Evolutionary conservation across 2,797 vertebrate species (phyloP).

Genomic region (Hydrocynus forskahlii): DNA sequence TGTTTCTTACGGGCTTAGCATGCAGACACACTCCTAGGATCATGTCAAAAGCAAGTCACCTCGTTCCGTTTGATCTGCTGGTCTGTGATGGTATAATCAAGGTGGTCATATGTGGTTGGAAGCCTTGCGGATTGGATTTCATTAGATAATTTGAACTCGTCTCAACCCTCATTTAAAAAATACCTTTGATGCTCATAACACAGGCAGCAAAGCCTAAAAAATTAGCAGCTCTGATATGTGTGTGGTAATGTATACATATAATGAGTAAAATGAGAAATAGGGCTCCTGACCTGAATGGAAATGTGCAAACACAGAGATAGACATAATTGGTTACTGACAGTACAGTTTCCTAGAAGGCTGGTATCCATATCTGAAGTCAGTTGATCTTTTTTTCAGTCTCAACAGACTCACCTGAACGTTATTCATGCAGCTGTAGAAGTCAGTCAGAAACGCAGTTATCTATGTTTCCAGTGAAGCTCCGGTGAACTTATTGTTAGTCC

Average conservation of each 20-base stretch:
- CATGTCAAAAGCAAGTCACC: not conserved
- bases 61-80: not conserved
- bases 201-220: not conserved
- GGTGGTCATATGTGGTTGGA: not conserved
- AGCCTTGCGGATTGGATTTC: slow-evolving; percentile 7
- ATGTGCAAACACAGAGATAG: not conserved
- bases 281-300: not conserved
- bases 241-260: not conserved
- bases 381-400: slow-evolving; percentile 26
- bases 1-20: not conserved
- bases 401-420: slow-evolving; percentile 15
- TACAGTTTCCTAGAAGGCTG: not conserved
- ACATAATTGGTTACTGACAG: slow-evolving; percentile 13
- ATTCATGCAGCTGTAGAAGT: not conserved
- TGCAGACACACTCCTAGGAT: not conserved
- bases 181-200: slow-evolving; percentile 16
- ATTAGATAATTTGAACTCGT: slow-evolving; percentile 1
- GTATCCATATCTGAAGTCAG: not conserved
- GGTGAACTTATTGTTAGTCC: not conserved
- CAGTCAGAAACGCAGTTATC: not conserved
- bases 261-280: not conserved
- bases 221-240: not conserved
- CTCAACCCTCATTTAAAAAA: slow-evolving; percentile 1
- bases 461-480: slow-evolving; percentile 6
- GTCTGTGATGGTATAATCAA: not conserved